Evolutionary conservation across 2,888 invertebrate genomes (phyloP), one percentile per base, ranked within the genome.

Genomic region (Amblyteles armatorius): DNA sequence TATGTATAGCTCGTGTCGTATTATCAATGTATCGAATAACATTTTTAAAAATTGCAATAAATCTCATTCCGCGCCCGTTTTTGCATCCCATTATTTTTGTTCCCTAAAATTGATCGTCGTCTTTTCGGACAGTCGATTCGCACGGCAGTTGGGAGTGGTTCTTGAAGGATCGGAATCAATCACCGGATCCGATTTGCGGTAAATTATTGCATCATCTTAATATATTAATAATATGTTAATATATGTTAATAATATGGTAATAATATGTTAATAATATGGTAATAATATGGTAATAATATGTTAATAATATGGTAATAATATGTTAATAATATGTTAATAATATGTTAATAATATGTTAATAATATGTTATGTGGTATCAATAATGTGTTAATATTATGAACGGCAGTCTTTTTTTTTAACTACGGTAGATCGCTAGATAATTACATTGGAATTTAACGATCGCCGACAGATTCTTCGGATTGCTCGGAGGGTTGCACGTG

Each of bases 61-160:
- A n/a, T 16, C 73, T 33, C 11, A 36, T 50, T 71, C 4, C 7
- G 40, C 19, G 16, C 29, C 22, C 48, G 50, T 44, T 50, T 71
- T 72, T 52, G 11, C 1, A 52, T 52, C 52, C 9, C 9, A 36
- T 13, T 44, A 40, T 13, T 44, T 44, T 44, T 44, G 60, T 60
- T 26, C 11, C 11, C 13, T 57, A 22, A 7, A 26, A 65, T 52
- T 48, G n/a, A 50, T 63, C 11, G n/a, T 40, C 50, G 69, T 29
- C 22, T 69, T 50, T 55, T 22, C 16, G 5, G 29, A 50, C 84
- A 94, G 94, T 90, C 80, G 94, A 94, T 86, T 79, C 79, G 9
- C 87, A 90, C 67, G 93, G 92, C 19, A 88, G 87, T 50, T 91
- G 91, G 90, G 89, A 88, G 55, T 91, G 89, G 89, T 90, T 91